These are phyloP conservation scores for Pachydiplax longipennis DNA, from an alignment of 2,888 invertebrate genomes.

Conservation along the genomic window DNA sequence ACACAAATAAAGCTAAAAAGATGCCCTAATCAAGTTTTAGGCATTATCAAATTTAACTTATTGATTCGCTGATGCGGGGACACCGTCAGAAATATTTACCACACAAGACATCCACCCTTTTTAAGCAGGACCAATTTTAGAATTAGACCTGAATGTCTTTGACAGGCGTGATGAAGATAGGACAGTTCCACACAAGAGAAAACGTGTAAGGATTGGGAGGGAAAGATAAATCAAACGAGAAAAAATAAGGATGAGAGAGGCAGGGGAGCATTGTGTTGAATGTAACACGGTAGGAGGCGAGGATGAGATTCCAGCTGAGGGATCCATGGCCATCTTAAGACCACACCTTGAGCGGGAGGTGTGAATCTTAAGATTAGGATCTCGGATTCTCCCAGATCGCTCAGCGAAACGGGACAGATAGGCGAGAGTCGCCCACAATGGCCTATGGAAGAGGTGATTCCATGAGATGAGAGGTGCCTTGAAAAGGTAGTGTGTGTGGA, in stretches of 20 bases:
- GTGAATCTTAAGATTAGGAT: constrained; percentile 18
- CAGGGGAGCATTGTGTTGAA: neutral
- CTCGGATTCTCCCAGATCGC: constrained; percentile 36
- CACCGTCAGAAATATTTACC: no score
- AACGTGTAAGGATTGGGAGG: neutral
- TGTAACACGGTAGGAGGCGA: neutral
- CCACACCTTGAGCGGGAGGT: constrained; percentile 7
- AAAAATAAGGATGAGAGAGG: neutral
- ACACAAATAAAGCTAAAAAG: no score
- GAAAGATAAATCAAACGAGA: neutral
- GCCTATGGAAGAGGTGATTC: neutral
- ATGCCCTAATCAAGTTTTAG: no score
- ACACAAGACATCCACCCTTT: no score
- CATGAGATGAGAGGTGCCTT: neutral
- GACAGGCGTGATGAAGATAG: neutral
- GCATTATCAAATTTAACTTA: no score
- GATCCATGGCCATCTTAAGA: neutral
- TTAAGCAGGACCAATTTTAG: neutral
- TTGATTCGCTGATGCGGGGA: no score
- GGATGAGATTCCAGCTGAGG: neutral
- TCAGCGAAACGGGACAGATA: constrained; percentile 6
- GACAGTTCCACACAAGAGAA: neutral
- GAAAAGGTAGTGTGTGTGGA: neutral
- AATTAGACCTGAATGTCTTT: no score
- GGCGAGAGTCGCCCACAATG: neutral